Evolutionary conservation across 2,888 invertebrate species (phyloP), one percentile per base, ranked within the genome.

Genomic region (Tipula unca): DNA sequence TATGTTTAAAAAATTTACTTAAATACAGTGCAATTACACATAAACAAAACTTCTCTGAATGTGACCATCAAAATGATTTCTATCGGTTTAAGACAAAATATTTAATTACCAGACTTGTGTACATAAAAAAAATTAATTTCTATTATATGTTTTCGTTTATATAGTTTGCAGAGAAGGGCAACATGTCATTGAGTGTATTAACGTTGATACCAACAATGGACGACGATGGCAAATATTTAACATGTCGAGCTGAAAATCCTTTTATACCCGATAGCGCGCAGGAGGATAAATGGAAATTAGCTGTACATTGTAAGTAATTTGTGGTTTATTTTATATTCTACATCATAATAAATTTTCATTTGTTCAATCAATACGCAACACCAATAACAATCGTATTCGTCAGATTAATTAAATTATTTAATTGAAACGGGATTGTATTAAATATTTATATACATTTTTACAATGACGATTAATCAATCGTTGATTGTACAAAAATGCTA

Each of bases 161-260:
- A 87, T 93, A 96, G 96, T 95, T 95, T 91, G 94, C 95, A 85
- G 94, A 96, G 90, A 93, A 93, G 89, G 95, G 95, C 92, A 96
- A 96, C 92, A 95, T 95, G 90, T 96, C 95, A 86, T 92, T 96
- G 88, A 97, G 96, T 92, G 95, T 96, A 89, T 93, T 97, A 88
- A 95, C 95, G 88, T 94, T 96, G 90, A 94, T 94, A 88, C 97
- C 97, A 86, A 93, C 93, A 88, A 95, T 96, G 88, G 96, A 96
- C 89, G 97, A 97, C 91, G 96, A 97, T 90, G 96, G 96, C 88
- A 96, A 96, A 92, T 95, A 95, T 92, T 93, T 97, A 91, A 95
- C 96, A 88, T 97, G 97, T 91, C 93, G 96, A 88, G 96, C 96
- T 85, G 96, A 96, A 92, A 97, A 97, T 93, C 95, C 95, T 90